Conservation (phyloP, 92 coral and sea anemone genomes). For the Pocillopora meandrina region DNA sequence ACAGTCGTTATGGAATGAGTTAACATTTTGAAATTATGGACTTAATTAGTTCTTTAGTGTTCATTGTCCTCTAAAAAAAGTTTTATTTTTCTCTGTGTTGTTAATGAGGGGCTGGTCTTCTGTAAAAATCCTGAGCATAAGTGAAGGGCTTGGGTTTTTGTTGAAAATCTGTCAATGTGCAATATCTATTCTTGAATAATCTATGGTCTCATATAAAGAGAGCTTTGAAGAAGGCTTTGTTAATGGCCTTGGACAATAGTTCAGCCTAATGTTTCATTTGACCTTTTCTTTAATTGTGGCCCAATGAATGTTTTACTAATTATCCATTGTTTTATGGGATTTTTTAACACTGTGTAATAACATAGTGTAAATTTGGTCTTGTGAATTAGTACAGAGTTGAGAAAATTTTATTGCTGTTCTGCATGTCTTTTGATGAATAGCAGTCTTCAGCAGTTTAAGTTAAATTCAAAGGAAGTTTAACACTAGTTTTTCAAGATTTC, state of each 20-base stretch:
- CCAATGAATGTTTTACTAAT: slow-evolving; percentile 42
- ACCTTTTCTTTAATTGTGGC: slow-evolving; percentile 29
- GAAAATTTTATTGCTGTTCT: not conserved
- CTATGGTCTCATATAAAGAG: slow-evolving; percentile 30
- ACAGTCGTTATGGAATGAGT: not conserved
- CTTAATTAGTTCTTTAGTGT: slow-evolving; percentile 11
- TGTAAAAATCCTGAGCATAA: slow-evolving; percentile 29
- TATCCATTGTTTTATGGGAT: slow-evolving; percentile 41
- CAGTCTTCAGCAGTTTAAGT: no score
- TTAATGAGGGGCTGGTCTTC: slow-evolving; percentile 18
- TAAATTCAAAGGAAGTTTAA: not conserved
- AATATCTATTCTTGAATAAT: slow-evolving; percentile 33
- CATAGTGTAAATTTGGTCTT: slow-evolving; percentile 23
- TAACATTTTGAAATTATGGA: not conserved
- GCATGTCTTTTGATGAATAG: not conserved
- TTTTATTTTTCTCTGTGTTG: slow-evolving; percentile 4
- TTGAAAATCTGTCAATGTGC: slow-evolving; percentile 8
- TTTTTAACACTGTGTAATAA: slow-evolving; percentile 49
- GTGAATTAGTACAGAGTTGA: slow-evolving; percentile 3
- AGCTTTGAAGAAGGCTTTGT: slow-evolving; percentile 27
- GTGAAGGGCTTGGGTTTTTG: slow-evolving; percentile 34
- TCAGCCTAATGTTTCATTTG: slow-evolving; percentile 27
- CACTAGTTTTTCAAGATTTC: not conserved
- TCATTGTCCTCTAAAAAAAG: not conserved
- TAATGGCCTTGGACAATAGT: slow-evolving; percentile 38